Conservation (phyloP, 2,888 invertebrate genomes). For the Hartigia nigra region DNA sequence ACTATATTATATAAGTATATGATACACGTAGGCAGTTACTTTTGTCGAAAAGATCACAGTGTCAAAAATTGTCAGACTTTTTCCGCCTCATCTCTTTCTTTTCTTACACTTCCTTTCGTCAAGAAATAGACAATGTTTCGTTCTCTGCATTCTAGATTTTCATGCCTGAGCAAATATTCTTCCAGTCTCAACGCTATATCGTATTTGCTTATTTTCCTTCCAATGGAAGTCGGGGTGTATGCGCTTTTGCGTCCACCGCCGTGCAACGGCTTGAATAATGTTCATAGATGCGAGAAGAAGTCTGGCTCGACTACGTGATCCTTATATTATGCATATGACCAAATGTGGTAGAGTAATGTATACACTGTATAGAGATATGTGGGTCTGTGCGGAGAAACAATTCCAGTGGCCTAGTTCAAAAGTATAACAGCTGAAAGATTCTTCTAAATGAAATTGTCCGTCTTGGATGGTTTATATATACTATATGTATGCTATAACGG, state of each 20-base stretch:
- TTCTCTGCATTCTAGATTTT: not conserved
- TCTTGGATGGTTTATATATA: not conserved
- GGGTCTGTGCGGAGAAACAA: constrained; percentile 9
- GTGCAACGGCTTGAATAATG: not conserved
- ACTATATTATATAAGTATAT: not conserved
- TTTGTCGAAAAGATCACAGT: not conserved
- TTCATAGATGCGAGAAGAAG: not conserved
- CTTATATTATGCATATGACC: not conserved
- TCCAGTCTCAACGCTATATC: not conserved
- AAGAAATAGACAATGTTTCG: not conserved
- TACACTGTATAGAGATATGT: not conserved
- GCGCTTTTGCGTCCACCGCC: not conserved
- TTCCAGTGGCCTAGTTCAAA: constrained; percentile 34
- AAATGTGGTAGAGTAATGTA: not conserved
- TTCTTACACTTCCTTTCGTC: not conserved
- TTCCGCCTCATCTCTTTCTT: not conserved
- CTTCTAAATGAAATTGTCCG: not conserved
- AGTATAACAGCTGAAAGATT: constrained; percentile 6
- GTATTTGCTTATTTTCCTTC: not conserved
- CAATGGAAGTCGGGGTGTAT: not conserved
- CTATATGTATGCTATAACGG: not conserved
- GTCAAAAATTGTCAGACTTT: not conserved
- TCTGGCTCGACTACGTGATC: not conserved
- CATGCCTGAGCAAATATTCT: not conserved
- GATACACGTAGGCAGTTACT: not conserved